These are phyloP conservation scores for Heliconius aoede DNA, from an alignment of 2,888 invertebrate species.

Conservation along the genomic window DNA sequence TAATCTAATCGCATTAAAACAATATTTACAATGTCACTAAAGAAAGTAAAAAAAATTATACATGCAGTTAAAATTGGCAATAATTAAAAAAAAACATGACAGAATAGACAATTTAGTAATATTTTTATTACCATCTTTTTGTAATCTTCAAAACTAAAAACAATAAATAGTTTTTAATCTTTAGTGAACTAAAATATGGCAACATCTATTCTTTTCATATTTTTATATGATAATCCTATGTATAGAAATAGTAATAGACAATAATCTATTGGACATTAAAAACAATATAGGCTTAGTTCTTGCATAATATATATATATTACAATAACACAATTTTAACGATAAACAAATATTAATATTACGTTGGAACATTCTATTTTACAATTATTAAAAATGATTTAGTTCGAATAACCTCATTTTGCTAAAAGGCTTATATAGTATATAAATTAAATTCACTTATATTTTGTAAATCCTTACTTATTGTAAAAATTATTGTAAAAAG, in stretches of 20 bases:
- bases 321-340: slow-evolving; percentile 13
- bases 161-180: background rate
- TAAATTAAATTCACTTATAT: background rate
- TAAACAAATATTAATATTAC: slow-evolving; percentile 2
- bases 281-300: background rate
- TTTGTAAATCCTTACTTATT: slow-evolving; percentile 13
- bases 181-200: background rate
- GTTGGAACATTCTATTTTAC: slow-evolving; percentile 12
- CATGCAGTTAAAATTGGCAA: slow-evolving; percentile 42
- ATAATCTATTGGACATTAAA: slow-evolving; percentile 18
- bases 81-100: slow-evolving; percentile 26
- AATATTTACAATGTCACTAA: slow-evolving; percentile 53
- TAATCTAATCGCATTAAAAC: slow-evolving; percentile 64
- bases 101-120: slow-evolving; percentile 11
- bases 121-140: background rate
- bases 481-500: slow-evolving; percentile 27
- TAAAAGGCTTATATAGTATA: background rate
- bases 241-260: slow-evolving; percentile 15
- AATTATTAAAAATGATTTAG: background rate
- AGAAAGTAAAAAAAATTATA: slow-evolving; percentile 34
- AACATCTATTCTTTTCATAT: slow-evolving; percentile 19
- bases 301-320: slow-evolving; percentile 20
- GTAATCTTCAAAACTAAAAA: background rate
- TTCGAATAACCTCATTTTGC: slow-evolving; percentile 12
- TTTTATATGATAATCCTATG: background rate